phyloP scores from a whole-genome alignment of 2,797 vertebrate genomes.

The Crax fasciolata region DNA sequence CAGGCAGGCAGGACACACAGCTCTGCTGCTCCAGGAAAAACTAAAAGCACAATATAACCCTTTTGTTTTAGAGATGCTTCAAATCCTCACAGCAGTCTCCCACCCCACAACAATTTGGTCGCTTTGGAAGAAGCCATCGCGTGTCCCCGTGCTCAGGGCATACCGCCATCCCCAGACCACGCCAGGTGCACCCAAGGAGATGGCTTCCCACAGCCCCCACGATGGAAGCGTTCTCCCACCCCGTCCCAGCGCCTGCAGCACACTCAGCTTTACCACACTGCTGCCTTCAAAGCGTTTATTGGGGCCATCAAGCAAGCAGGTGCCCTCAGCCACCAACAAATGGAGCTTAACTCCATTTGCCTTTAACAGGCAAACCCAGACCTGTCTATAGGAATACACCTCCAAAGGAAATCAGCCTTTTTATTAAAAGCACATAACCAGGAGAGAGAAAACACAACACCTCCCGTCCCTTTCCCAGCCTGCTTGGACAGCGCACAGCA shows the following conservation, averaged over 20 bases:
- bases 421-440: not conserved
- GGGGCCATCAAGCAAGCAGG: not conserved
- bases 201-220: not conserved
- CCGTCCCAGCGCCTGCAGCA: not conserved
- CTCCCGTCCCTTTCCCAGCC: not conserved
- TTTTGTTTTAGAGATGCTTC: not conserved
- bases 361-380: not conserved
- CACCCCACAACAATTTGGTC: not conserved
- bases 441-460: not conserved
- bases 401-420: not conserved
- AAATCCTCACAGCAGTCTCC: not conserved
- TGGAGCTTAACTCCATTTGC: not conserved
- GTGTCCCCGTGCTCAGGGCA: not conserved
- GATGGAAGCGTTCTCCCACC: not conserved
- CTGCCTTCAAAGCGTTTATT: not conserved
- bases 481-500: not conserved
- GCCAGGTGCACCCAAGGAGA: not conserved
- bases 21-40: not conserved
- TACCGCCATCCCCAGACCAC: rapidly evolving
- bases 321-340: not conserved
- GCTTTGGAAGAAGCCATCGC: rapidly evolving
- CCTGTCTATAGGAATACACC: not conserved
- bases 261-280: not conserved
- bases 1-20: not conserved
- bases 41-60: not conserved